These are phyloP conservation scores for Corydoras sp. DNA, from an alignment of 2,113 vertebrate genomes.

Conservation along the genomic window DNA sequence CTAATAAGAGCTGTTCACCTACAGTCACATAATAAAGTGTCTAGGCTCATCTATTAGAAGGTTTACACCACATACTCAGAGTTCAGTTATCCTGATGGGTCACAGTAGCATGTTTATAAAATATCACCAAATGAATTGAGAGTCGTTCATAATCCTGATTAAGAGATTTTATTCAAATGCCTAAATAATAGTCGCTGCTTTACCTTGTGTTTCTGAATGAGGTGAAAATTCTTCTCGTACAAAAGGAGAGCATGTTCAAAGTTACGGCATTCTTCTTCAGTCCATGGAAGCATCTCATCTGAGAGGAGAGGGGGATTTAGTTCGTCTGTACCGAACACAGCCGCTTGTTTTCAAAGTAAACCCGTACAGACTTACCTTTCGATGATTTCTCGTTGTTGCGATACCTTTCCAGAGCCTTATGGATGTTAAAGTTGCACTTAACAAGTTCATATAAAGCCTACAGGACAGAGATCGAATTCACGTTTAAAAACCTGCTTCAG, in stretches of 20 bases:
- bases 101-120: too few relatives aligned
- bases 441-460: conserved; percentile 82
- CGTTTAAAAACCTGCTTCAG: too few relatives aligned
- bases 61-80: too few relatives aligned
- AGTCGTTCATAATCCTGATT: too few relatives aligned
- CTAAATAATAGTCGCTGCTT: conserved; percentile 1
- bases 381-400: conserved; percentile 68
- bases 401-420: conserved; percentile 74
- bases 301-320: neutral
- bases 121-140: too few relatives aligned
- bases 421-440: conserved; percentile 73
- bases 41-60: too few relatives aligned
- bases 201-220: conserved; percentile 88
- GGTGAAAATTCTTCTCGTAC: conserved; percentile 84
- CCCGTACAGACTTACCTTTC: conserved; percentile 39
- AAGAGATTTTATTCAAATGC: too few relatives aligned
- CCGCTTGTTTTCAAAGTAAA: too few relatives aligned
- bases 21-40: too few relatives aligned
- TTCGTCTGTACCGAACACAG: too few relatives aligned
- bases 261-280: conserved; percentile 83
- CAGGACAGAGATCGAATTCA: neutral
- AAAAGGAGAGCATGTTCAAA: conserved; percentile 81
- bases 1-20: too few relatives aligned
- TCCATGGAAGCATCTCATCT: conserved; percentile 80
- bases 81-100: too few relatives aligned